These are phyloP conservation scores for Eupristina koningsbergeri DNA, from an alignment of 1,140 invertebrate species.

Conservation along the genomic window DNA sequence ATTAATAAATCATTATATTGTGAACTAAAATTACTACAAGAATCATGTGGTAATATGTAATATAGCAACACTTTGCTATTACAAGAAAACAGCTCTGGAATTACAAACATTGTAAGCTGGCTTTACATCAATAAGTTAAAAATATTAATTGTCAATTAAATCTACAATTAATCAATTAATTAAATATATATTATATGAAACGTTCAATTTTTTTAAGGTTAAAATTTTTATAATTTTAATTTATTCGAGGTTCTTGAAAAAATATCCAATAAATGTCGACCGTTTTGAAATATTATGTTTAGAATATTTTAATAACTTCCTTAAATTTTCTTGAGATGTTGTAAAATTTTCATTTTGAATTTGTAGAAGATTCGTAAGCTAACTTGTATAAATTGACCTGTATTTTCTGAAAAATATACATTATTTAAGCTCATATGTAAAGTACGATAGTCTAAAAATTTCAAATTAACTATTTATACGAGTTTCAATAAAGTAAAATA, in stretches of 20 bases:
- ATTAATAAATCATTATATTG: too few relatives aligned
- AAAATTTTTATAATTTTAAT: neutral
- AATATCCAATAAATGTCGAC: slow-evolving; percentile 17
- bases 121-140: neutral
- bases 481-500: neutral
- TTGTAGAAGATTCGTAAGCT: neutral
- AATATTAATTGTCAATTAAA: neutral
- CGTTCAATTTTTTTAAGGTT: too few relatives aligned
- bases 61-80: neutral
- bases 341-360: neutral
- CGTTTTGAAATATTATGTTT: neutral
- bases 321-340: neutral
- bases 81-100: neutral
- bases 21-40: neutral
- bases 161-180: neutral
- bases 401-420: neutral
- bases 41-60: neutral
- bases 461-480: neutral
- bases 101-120: neutral
- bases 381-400: neutral
- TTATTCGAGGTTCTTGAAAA: slow-evolving; percentile 4
- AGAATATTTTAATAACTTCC: neutral
- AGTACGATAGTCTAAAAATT: neutral
- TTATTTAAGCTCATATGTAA: neutral
- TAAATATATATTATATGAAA: too few relatives aligned